Conservation (phyloP, 2,113 vertebrate genomes). For the Pipra filicauda region DNA sequence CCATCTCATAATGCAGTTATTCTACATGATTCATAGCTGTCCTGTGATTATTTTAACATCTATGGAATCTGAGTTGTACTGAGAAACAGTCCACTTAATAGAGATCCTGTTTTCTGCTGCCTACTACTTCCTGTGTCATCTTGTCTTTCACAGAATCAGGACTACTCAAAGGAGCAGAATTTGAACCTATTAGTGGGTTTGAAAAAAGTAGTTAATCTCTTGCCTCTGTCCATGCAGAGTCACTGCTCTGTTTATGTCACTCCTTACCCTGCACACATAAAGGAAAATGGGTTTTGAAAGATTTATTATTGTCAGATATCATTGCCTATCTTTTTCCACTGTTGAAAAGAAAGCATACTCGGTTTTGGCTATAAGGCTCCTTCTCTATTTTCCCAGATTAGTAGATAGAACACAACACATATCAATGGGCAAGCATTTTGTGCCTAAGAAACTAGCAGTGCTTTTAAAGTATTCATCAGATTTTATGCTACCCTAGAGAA, state of each 20-base stretch:
- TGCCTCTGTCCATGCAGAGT: not conserved
- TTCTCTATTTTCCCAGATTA: not conserved
- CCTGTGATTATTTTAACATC: not conserved
- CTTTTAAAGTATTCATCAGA: not conserved
- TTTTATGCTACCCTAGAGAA: constrained; percentile 6
- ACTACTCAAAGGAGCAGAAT: not conserved
- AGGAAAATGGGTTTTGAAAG: not conserved
- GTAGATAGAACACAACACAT: not conserved
- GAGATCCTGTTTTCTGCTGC: not conserved
- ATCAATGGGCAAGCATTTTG: not conserved
- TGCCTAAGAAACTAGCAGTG: not conserved
- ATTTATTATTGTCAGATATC: not conserved
- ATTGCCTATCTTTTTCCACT: not conserved
- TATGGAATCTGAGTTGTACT: not conserved
- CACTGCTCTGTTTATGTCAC: not conserved
- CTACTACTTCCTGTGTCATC: not conserved
- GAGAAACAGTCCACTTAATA: not conserved
- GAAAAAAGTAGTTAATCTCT: not conserved
- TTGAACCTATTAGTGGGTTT: not conserved
- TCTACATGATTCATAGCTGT: not conserved
- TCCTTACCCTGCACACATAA: not conserved
- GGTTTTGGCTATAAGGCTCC: not conserved
- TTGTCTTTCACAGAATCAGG: not conserved
- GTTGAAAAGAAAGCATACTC: not conserved
- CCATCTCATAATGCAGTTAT: not conserved